Conservation (phyloP, 2,888 invertebrate genomes). For the Tipula unca region DNA sequence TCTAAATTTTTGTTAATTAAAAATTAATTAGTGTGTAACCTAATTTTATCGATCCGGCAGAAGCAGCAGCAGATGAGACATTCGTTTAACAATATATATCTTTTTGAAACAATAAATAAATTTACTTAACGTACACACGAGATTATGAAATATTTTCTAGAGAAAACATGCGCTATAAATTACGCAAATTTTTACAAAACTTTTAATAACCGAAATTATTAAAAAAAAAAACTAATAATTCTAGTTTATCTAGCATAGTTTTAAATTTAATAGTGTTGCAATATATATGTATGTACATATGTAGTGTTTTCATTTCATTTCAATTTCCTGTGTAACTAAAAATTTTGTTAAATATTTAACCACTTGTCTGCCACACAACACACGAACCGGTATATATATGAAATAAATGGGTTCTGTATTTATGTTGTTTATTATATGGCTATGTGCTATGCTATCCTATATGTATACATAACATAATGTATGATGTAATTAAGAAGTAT, state of each 20-base stretch:
- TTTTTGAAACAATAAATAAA: not conserved
- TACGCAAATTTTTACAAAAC: not conserved
- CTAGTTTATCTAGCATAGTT: not conserved
- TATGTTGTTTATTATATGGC: not conserved
- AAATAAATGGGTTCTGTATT: not conserved
- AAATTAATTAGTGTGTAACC: not conserved
- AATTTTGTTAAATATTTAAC: not conserved
- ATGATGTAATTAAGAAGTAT: not conserved
- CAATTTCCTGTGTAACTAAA: not conserved
- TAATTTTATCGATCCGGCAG: not conserved
- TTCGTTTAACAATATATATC: not conserved
- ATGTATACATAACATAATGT: not conserved
- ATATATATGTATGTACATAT: not conserved
- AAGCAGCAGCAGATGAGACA: not conserved
- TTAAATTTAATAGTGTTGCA: not conserved
- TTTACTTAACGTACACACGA: not conserved
- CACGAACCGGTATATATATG: not conserved
- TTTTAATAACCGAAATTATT: not conserved
- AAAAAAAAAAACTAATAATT: not conserved
- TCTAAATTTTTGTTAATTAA: not conserved
- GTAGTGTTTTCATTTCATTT: not conserved
- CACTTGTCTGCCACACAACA: not conserved
- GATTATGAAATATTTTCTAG: not conserved
- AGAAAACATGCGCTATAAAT: not conserved
- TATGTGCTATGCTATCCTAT: not conserved